phyloP scores from a whole-genome alignment of 2,113 vertebrate genomes.

The Tupaia tana region DNA sequence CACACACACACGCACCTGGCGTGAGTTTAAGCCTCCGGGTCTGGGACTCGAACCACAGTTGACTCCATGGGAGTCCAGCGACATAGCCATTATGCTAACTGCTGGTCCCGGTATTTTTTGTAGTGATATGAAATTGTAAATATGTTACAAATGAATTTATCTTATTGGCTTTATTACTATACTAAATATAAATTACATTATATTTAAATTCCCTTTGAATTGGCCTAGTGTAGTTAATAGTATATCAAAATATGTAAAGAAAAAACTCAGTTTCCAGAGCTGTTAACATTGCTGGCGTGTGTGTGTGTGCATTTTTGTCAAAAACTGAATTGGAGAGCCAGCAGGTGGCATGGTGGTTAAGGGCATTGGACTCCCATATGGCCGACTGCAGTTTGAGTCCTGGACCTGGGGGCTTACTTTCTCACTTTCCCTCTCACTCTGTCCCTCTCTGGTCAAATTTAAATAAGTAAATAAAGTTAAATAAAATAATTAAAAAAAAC shows the following conservation, averaged over 20 bases:
- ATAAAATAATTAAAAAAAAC: background rate
- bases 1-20: too few species aligned
- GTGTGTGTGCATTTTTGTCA: background rate
- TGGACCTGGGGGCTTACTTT: too few species aligned
- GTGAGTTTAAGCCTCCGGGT: too few species aligned
- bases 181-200: background rate
- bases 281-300: background rate
- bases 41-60: too few species aligned
- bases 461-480: too few species aligned
- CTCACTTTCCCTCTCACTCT: too few species aligned
- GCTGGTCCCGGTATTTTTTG: background rate
- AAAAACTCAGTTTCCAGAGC: background rate
- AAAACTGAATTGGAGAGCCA: background rate
- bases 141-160: background rate
- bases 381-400: too few species aligned
- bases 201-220: background rate
- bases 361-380: too few species aligned
- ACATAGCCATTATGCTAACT: too few species aligned
- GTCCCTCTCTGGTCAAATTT: too few species aligned
- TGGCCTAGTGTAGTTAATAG: background rate
- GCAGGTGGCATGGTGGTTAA: too few species aligned
- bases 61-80: too few species aligned
- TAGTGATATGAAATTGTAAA: background rate
- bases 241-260: background rate
- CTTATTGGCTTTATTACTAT: background rate